Evolutionary conservation across 2,797 vertebrate genomes (phyloP), one percentile per base, ranked within the genome.

Genomic region (Synaphobranchus kaupii): DNA sequence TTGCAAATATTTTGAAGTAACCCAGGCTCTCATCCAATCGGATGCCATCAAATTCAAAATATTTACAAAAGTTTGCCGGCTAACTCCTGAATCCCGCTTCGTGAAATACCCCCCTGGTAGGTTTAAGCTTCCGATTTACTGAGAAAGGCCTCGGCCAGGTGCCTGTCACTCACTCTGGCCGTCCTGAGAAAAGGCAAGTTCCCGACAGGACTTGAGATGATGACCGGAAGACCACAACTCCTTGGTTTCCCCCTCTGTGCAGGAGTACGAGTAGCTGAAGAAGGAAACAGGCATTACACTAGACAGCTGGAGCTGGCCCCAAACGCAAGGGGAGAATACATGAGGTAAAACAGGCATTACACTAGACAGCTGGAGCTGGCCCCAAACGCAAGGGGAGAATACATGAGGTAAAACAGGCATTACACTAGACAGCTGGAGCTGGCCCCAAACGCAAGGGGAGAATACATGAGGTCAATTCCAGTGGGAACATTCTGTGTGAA

Each of bases 221-320:
- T 99, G 98, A 0, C 98, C 98, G 0, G 98, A 99, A 0, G 98
- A 99, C 98, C 98, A 99, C 50, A 98, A 94, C 91, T 99, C 98
- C 87, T 95, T 94, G 90, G 94, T 99, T 90, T 95, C 95, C 0
- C 97, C 97, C 89, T 97, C 96, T 66, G 95, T 94, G 91, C 98
- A 98, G 0, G 97, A 98, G 91, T 98, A 99, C 0, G 96, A 95
- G 93, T 95, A 98, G 71, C 98, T 99, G 91, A 92, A 91, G 86
- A 12, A 20, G 66, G 25, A 60, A 52, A 86, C 34, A 52, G 20
- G 20, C 34, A 39, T 76, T 39, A 39, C 31, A 76, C 28, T 8
- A n/a, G 63, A 25, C 63, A 66, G 54, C 54, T 56, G 12, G 15
- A 17, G 54, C 25, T 66, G 3, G 6, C 22, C 22, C 1, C 54